phyloP scores from a whole-genome alignment of 1,140 invertebrate genomes.

The Drosophila grimshawi region DNA sequence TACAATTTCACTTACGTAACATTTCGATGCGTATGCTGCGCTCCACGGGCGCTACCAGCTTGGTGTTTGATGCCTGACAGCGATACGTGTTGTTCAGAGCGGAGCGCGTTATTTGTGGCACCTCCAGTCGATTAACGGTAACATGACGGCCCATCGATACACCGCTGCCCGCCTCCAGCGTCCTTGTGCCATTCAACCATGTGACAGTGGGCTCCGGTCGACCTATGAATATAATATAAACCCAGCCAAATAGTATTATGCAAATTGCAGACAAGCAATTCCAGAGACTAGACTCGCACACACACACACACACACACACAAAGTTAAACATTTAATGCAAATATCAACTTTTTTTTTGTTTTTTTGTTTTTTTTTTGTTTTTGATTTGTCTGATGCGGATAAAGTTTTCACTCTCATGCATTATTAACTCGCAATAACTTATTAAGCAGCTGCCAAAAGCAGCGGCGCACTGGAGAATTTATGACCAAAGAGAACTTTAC shows the following conservation, averaged over 20 bases:
- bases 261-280: constrained; percentile 13
- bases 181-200: constrained; percentile 90
- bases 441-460: constrained; percentile 51
- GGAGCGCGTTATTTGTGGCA: constrained; percentile 89
- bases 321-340: constrained; percentile 65
- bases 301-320: background rate
- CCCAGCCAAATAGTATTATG: constrained; percentile 20
- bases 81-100: constrained; percentile 93
- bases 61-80: constrained; percentile 94
- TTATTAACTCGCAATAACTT: constrained; percentile 68
- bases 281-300: background rate
- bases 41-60: constrained; percentile 91
- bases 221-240: constrained; percentile 86
- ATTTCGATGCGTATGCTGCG: constrained; percentile 91
- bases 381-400: constrained; percentile 33
- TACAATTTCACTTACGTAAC: constrained; percentile 88
- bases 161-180: constrained; percentile 85
- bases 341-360: constrained; percentile 48
- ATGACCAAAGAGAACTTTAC: constrained; percentile 73
- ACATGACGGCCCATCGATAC: constrained; percentile 89
- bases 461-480: constrained; percentile 63
- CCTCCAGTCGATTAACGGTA: constrained; percentile 90
- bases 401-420: constrained; percentile 61
- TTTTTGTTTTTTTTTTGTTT: constrained; percentile 16
- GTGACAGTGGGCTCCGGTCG: constrained; percentile 91